Evolutionary conservation across 2,888 invertebrate species (phyloP).

Genomic region (Hirtodrosophila histrioides): DNA sequence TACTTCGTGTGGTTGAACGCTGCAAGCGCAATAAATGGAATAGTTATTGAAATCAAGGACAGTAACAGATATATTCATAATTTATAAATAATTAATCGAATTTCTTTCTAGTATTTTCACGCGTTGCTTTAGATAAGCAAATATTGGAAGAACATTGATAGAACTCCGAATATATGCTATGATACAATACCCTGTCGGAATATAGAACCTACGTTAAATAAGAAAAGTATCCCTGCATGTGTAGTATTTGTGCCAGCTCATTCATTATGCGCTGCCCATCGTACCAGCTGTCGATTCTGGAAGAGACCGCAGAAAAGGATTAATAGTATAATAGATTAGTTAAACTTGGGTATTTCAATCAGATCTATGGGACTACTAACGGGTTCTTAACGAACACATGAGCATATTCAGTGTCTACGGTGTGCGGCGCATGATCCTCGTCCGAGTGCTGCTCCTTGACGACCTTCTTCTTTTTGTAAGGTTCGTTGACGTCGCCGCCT

Average conservation of each 20-base stretch:
- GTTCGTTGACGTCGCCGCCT: slow-evolving; percentile 72
- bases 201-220: slow-evolving; percentile 81
- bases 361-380: slow-evolving; percentile 84
- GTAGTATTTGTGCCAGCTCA: slow-evolving; percentile 89
- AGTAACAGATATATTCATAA: too few relatives aligned
- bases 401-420: slow-evolving; percentile 91
- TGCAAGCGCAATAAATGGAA: slow-evolving; percentile 25
- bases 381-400: slow-evolving; percentile 91
- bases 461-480: slow-evolving; percentile 82
- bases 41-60: too few relatives aligned
- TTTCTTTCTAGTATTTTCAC: too few relatives aligned
- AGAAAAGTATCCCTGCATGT: slow-evolving; percentile 84
- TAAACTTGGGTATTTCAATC: too few relatives aligned
- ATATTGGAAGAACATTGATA: too few relatives aligned
- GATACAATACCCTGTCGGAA: too few relatives aligned
- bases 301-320: background rate
- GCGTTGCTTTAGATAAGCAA: too few relatives aligned
- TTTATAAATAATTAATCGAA: too few relatives aligned
- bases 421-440: slow-evolving; percentile 86
- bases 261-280: slow-evolving; percentile 90
- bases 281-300: slow-evolving; percentile 88
- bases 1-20: slow-evolving; percentile 91
- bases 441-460: slow-evolving; percentile 83
- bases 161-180: too few relatives aligned
- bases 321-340: background rate